These are phyloP conservation scores for Allacma fusca DNA, from an alignment of 2,888 invertebrate species.

Conservation along the genomic window DNA sequence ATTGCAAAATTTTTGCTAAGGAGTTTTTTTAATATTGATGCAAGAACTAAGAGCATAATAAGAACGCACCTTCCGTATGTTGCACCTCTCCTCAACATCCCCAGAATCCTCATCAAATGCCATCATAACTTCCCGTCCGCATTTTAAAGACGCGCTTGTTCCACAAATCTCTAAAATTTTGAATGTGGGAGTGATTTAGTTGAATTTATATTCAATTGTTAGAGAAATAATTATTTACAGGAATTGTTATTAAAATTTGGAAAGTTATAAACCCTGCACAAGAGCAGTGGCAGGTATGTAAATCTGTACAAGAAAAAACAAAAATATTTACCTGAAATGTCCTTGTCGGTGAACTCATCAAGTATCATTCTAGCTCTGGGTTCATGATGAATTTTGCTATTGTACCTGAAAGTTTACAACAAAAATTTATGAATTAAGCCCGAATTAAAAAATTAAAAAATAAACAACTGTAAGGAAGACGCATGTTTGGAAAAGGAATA, in stretches of 20 bases:
- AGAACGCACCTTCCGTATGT: slow-evolving; percentile 30
- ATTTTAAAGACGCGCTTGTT: slow-evolving; percentile 19
- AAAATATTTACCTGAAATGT: background rate
- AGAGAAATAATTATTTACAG: too few species aligned
- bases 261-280: background rate
- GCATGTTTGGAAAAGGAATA: too few species aligned
- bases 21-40: too few species aligned
- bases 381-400: background rate
- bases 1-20: too few species aligned
- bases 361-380: background rate
- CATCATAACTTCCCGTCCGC: slow-evolving; percentile 17
- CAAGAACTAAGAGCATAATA: too few species aligned
- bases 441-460: too few species aligned
- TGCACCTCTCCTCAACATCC: slow-evolving; percentile 24
- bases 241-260: too few species aligned
- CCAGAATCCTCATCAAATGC: background rate
- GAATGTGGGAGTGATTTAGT: too few species aligned
- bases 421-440: background rate
- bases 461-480: too few species aligned
- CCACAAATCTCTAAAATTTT: slow-evolving; percentile 37
- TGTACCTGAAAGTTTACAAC: background rate
- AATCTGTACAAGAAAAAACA: too few species aligned
- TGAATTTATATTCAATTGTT: too few species aligned
- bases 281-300: background rate
- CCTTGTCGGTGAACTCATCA: slow-evolving; percentile 6